phyloP scores from a whole-genome alignment of 2,113 vertebrate species.

The Sceloporus undulatus region DNA sequence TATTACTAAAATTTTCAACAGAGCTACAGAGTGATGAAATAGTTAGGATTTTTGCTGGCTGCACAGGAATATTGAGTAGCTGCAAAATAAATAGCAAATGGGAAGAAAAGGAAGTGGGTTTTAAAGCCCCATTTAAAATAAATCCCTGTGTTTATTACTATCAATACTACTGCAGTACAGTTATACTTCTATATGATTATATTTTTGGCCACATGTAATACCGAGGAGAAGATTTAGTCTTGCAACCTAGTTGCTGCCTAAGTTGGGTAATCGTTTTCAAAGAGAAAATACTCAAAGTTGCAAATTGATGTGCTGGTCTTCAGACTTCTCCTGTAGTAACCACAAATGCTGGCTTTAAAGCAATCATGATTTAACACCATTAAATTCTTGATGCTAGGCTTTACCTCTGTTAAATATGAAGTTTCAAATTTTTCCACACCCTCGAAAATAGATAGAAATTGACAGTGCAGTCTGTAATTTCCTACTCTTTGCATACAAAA shows the following conservation, averaged over 20 bases:
- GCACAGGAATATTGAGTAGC: conserved; percentile 71
- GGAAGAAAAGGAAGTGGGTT: conserved; percentile 71
- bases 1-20: conserved; percentile 47
- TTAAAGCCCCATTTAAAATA: conserved; percentile 73
- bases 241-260: conserved; percentile 51
- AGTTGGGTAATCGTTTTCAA: conserved; percentile 47
- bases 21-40: conserved; percentile 65
- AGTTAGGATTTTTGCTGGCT: conserved; percentile 70
- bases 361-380: not conserved
- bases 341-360: not conserved
- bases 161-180: conserved; percentile 51
- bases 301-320: not conserved
- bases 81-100: conserved; percentile 74
- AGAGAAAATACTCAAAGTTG: not conserved
- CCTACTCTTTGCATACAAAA: not conserved
- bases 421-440: not conserved
- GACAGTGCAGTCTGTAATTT: not conserved
- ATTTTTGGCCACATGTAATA: conserved; percentile 52
- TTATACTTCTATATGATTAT: conserved; percentile 62
- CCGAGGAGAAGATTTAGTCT: conserved; percentile 36
- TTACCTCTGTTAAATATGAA: not conserved
- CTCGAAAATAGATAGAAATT: not conserved
- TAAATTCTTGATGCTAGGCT: not conserved
- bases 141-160: conserved; percentile 70
- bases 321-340: not conserved